Percentiles rank a stretch among this genome's conserved stretches.
These are phyloP conservation scores for Stomatorhinus walkeri DNA, from an alignment of 2,797 vertebrate species.

Conservation along the genomic window DNA sequence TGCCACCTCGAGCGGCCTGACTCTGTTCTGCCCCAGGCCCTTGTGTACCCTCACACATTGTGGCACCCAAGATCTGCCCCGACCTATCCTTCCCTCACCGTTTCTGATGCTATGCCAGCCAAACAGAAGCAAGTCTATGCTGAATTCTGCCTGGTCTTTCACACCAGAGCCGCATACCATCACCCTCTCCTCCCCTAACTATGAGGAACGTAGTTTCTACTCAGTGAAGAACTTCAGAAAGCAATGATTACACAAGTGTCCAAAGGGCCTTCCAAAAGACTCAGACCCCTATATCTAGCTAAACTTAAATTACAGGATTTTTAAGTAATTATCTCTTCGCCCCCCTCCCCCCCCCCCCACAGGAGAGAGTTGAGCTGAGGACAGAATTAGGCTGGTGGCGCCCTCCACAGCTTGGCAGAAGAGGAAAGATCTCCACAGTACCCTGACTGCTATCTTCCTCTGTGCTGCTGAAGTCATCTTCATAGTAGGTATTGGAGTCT, in stretches of 20 bases:
- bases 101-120: conserved; percentile 36
- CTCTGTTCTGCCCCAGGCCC: conserved; percentile 13
- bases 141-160: not conserved
- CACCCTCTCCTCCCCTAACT: not conserved
- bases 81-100: conserved; percentile 32
- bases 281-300: not conserved
- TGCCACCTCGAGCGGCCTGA: conserved; percentile 29
- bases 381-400: not conserved
- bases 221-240: not conserved
- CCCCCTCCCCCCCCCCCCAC: not conserved
- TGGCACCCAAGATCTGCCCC: conserved; percentile 31
- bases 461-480: conserved; percentile 98
- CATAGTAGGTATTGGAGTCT: conserved; percentile 97
- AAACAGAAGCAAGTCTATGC: conserved; percentile 35
- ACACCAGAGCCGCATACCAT: not conserved
- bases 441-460: conserved; percentile 99
- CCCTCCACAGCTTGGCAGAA: not conserved
- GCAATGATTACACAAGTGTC: not conserved
- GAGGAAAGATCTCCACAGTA: conserved; percentile 42
- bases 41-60: conserved; percentile 13
- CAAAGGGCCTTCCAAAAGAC: not conserved
- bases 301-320: not conserved
- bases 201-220: not conserved
- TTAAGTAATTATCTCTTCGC: not conserved
- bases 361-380: not conserved